phyloP scores from a whole-genome alignment of 64 coral and sea anemone species.

The Dendrophyllia cribrosa region DNA sequence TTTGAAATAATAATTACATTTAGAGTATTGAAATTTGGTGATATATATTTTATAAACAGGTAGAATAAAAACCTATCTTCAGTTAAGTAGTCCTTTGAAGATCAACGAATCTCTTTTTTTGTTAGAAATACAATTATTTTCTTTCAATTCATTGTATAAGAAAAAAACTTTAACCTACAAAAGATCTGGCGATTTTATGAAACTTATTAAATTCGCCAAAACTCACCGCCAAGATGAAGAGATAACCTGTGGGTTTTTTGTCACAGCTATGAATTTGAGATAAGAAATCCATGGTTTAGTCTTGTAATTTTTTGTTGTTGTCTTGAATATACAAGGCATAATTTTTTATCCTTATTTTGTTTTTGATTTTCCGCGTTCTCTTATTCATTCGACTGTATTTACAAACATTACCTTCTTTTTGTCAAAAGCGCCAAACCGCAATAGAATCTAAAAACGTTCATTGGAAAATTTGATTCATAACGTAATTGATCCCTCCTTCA shows the following conservation, averaged over 20 bases:
- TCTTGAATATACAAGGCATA: too few relatives aligned
- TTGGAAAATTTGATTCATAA: neutral
- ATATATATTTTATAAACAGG: too few relatives aligned
- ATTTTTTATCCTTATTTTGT: too few relatives aligned
- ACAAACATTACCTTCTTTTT: too few relatives aligned
- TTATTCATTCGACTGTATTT: too few relatives aligned
- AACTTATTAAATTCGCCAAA: neutral
- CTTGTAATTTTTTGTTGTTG: neutral
- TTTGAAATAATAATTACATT: neutral
- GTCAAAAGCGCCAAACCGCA: neutral
- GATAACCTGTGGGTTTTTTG: conserved; percentile 1
- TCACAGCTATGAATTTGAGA: neutral
- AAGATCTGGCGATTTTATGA: neutral
- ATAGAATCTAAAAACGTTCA: neutral
- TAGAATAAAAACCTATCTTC: too few relatives aligned
- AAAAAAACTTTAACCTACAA: neutral
- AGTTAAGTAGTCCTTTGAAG: too few relatives aligned
- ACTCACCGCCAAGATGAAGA: neutral
- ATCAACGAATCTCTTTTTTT: neutral
- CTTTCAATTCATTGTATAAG: neutral
- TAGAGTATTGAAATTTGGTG: too few relatives aligned
- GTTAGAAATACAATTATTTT: neutral
- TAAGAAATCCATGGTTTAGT: neutral
- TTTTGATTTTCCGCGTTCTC: neutral
- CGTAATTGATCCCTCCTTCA: neutral